phyloP scores from a whole-genome alignment of 2,888 invertebrate species.

The Apodemia mormo region DNA sequence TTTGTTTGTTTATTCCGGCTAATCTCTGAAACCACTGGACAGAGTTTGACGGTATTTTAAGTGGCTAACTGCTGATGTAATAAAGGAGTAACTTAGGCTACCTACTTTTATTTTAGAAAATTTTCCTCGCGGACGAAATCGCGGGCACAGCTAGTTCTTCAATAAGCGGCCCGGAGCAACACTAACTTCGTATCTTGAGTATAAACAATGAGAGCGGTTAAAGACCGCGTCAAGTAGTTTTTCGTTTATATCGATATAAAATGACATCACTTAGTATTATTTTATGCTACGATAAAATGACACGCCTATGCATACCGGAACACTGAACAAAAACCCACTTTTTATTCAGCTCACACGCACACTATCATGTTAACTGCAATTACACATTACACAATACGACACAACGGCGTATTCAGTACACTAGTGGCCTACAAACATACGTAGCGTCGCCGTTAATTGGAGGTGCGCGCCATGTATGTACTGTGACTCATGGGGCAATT shows the following conservation, averaged over 20 bases:
- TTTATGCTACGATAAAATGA: slow-evolving; percentile 10
- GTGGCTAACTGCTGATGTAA: too few species aligned
- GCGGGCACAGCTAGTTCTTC: too few species aligned
- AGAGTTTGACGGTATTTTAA: too few species aligned
- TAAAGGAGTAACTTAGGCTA: too few species aligned
- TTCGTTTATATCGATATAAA: neutral
- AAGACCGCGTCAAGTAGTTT: neutral
- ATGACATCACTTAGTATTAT: neutral
- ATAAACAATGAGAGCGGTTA: too few species aligned
- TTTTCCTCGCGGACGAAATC: too few species aligned
- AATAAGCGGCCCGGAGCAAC: too few species aligned
- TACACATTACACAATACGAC: slow-evolving; percentile 58
- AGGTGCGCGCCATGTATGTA: neutral
- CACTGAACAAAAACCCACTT: slow-evolving; percentile 30
- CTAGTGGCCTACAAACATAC: slow-evolving; percentile 62
- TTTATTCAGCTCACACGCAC: slow-evolving; percentile 36
- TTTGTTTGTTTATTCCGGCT: too few species aligned
- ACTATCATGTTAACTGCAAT: slow-evolving; percentile 43
- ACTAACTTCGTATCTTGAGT: too few species aligned
- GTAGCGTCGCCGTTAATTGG: slow-evolving; percentile 29
- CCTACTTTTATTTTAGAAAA: too few species aligned
- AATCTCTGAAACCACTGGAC: too few species aligned
- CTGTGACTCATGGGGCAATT: neutral
- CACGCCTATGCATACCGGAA: slow-evolving; percentile 29
- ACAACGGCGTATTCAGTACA: slow-evolving; percentile 44